Base-by-base conservation (phyloP, 2,888 invertebrate species). In the Zhuqinia jingwanae region DNA sequence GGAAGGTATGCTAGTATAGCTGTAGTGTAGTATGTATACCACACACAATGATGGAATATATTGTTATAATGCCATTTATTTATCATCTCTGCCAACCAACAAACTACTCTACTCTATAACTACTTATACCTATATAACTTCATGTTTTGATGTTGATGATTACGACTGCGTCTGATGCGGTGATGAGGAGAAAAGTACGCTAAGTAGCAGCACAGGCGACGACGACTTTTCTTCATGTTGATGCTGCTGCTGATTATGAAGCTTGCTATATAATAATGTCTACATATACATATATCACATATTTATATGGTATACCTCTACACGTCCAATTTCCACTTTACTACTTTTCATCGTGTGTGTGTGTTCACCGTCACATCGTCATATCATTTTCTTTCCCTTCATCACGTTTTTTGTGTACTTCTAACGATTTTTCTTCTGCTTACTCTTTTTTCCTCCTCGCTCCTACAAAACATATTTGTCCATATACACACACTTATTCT, bases 81-180 rank as follows among this genome's bases (percentile, higher is more conserved):
- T 63, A 45, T 45, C 68, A 45, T 45, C 45, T 70, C 15, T 47
- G 13, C 30, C 17, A 70, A 45, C 22, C 20, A 36, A 36, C 36
- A 36, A 36, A 6, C 36, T 36, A 36, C n/a, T n/a, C n/a, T n/a
- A n/a, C n/a, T n/a, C n/a, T n/a, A n/a, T n/a, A n/a, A n/a, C n/a
- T n/a, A n/a, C n/a, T n/a, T n/a, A n/a, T n/a, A n/a, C n/a, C n/a
- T n/a, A n/a, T n/a, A n/a, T 8, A 22, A 22, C 45, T 70, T 11
- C 42, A 70, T 45, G 68, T 70, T 70, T 63, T 63, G 63, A 63
- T 70, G 68, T 22, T 70, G 68, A 47, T 47, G 68, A 70, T 45
- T 70, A 70, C 65, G 45, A 10, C 45, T 10, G 42, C 36, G 22
- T 36, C 36, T 45, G 45, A 36, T 47, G 22, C 27, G 47, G 22